Evolutionary conservation across 2,113 vertebrate species (phyloP), one percentile per base, ranked within the genome.

Genomic region (Engraulis encrasicolus): DNA sequence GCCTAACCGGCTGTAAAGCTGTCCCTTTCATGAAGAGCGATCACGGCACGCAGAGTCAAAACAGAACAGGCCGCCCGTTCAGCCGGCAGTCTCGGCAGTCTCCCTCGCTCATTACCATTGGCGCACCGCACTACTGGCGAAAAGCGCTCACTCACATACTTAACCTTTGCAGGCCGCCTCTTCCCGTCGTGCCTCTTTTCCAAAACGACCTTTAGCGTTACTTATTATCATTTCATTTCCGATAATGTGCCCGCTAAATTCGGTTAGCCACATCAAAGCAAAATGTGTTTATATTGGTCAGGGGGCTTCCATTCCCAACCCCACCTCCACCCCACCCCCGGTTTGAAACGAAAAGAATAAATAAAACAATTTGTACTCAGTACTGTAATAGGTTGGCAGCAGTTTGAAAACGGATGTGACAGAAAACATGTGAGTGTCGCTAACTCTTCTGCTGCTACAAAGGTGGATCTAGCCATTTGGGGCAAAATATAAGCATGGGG

Each of bases 151-250:
- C 86, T 93, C 93, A 92, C 94, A 93, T 93, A 93, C 93, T 95
- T 95, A 95, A 94, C 94, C 94, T 95, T 95, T 95, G 89, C 89
- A 90, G 92, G 92, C 89, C 89, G 87, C 91, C 90, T 91, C 91
- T 92, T 92, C 92, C 92, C 66, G 66, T 74, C 66, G 91, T 93
- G 40, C 92, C n/a, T 93, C 92, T 93, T 95, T 94, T 93, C 92
- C 91, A 90, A 91, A 94, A 94, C 93, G 92, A 95, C 93, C 92
- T 95, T 95, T 93, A 92, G 86, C 89, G 89, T 93, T 93, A 93
- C 92, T 93, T 91, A 92, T 52, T 50, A 74, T 78, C 77, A 85
- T 93, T 93, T 93, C 90, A 94, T 95, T 92, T 90, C 90, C 90
- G 88, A 93, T 94, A 95, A 95, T 93, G 92, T n/a, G 90, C 89